Base-by-base conservation (phyloP, 2,797 vertebrate species). In the Coreius guichenoti region DNA sequence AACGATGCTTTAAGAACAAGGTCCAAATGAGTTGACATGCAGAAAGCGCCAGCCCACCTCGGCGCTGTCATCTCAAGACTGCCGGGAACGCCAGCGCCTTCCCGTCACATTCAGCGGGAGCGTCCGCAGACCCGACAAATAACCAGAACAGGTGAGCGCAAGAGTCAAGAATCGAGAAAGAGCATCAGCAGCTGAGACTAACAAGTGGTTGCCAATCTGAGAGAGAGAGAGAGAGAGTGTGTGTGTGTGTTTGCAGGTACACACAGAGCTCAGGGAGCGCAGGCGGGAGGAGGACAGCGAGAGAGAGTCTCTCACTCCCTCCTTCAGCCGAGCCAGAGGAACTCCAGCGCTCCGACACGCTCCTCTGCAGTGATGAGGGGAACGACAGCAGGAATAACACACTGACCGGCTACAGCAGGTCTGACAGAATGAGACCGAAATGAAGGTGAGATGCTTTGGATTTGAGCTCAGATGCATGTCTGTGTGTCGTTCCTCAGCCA, bases 121-220 rank as follows among this genome's bases (percentile, higher is more conserved):
- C 86, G 80, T 73, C 90, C 90, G 31, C 89, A 76, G 23, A 70
- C 21, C 68, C 87, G 80, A 79, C 76, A 89, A 82, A 91, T 84
- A 89, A 90, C 80, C 78, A 67, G 47, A 54, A 58, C 51, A 77
- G 74, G 31, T n/a, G 74, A n/a, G 74, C 7, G 1, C 67, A 29
- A 43, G 36, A n/a, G 72, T 47, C 9, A 87, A 83, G 89, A 80
- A 86, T 14, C 45, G 3, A 47, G 39, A 82, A 69, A 12, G 88
- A 54, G 43, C 73, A 82, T 90, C 91, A 92, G 88, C 90, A 93
- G 63, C 31, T 17, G 58, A 77, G 83, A 78, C 75, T 80, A 85
- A 95, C 94, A 94, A 80, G 78, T 65, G 93, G 94, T 94, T 94
- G 93, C 93, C 92, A 94, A 93, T 93, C 92, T 93, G 49, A 8